Conservation (phyloP, 2,113 vertebrate genomes). For the Apistogramma diplotaenia region DNA sequence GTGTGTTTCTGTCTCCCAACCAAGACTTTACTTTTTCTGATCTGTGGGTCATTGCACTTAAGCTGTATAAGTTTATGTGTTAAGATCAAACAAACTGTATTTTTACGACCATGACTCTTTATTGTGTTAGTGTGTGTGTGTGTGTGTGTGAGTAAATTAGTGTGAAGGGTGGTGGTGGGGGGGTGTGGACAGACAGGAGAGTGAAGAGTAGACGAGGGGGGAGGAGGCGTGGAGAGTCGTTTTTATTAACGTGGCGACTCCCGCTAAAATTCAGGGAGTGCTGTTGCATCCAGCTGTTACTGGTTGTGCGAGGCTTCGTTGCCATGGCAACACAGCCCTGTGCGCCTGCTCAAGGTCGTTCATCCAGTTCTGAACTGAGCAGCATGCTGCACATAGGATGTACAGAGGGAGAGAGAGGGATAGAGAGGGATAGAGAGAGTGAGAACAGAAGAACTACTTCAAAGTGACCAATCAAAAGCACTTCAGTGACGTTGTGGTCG, state of each 20-base stretch:
- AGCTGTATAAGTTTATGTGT: constrained; percentile 21
- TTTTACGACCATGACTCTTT: constrained; percentile 4
- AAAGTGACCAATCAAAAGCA: constrained; percentile 70
- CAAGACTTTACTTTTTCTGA: background rate
- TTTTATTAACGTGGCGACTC: constrained; percentile 75
- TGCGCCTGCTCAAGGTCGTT: constrained; percentile 81
- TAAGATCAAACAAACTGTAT: constrained; percentile 7
- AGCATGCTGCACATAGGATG: constrained; percentile 63
- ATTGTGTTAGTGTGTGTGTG: constrained; percentile 33
- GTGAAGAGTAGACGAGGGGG: constrained; percentile 1
- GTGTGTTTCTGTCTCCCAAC: background rate
- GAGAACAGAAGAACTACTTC: constrained; percentile 47
- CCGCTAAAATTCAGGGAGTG: constrained; percentile 77
- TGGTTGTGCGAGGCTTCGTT: constrained; percentile 78
- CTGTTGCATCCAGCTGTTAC: constrained; percentile 82
- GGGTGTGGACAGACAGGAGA: background rate
- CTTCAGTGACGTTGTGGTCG: constrained; percentile 37
- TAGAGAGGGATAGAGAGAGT: background rate
- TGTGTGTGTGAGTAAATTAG: background rate
- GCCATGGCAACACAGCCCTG: constrained; percentile 77
- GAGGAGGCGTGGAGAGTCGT: constrained; percentile 58
- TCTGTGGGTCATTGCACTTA: background rate
- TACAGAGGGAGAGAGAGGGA: constrained; percentile 24
- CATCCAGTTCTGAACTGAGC: constrained; percentile 75
- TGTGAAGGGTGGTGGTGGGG: background rate